A percentile compares a stretch with the other conserved stretches of the same genome.
These are phyloP conservation scores for Drosophila macrospina DNA, from an alignment of 2,888 invertebrate genomes.

Conservation along the genomic window DNA sequence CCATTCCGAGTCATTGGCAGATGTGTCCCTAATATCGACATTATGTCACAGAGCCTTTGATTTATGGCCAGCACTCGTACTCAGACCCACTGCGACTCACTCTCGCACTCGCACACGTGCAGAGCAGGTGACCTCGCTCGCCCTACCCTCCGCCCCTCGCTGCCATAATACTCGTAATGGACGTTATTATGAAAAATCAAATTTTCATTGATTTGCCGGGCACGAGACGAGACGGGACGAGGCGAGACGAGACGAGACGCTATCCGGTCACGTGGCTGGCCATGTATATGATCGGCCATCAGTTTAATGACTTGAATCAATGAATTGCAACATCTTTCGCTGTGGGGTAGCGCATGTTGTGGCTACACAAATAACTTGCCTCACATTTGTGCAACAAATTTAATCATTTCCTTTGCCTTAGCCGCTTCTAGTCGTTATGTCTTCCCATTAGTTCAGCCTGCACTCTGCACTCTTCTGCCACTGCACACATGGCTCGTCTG, in stretches of 20 bases:
- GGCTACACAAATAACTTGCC: conserved; percentile 35
- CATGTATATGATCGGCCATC: conserved; percentile 68
- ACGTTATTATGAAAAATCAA: conserved; percentile 69
- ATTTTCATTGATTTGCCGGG: conserved; percentile 71
- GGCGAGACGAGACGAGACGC: conserved; percentile 9
- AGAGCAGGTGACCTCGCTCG: conserved; percentile 16
- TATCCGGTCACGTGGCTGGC: conserved; percentile 57
- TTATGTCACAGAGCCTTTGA: conserved; percentile 68
- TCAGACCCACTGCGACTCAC: conserved; percentile 7
- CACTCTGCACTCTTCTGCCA: conserved; percentile 29
- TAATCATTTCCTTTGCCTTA: conserved; percentile 23
- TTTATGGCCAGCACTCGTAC: conserved; percentile 55
- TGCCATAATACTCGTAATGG: conserved; percentile 27
- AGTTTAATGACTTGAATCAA: conserved; percentile 64
- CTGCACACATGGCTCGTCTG: conserved; percentile 38
- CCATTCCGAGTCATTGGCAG: conserved; percentile 49
- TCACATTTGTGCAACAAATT: conserved; percentile 47
- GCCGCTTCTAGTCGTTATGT: conserved; percentile 14
- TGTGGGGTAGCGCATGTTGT: background rate
- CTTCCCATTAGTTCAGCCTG: conserved; percentile 25
- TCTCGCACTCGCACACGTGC: background rate
- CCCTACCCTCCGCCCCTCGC: background rate
- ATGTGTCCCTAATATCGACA: conserved; percentile 70
- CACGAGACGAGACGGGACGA: no score
- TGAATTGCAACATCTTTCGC: conserved; percentile 20